Evolutionary conservation across 2,113 vertebrate genomes (phyloP), one percentile per base, ranked within the genome.

Genomic region (Melanostigma gelatinosum): DNA sequence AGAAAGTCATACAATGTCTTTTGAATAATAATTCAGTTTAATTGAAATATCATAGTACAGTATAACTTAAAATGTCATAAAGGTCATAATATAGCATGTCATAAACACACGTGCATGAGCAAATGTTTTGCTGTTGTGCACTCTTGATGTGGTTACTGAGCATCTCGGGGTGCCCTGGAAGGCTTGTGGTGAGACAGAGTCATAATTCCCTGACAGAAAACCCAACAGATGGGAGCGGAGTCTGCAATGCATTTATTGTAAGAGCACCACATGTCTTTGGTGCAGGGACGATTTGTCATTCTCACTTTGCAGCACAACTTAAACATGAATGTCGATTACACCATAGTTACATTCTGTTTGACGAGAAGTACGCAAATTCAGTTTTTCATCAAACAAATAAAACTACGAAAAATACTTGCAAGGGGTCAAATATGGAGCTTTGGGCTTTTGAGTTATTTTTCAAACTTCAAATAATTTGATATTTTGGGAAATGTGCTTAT

Each of bases 101-200:
- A 46, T 46, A 13, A 46, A 48, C 50, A 16, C 40, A 38, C 40
- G 57, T 46, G 64, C 29, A 60, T 36, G 4, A 24, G 58, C 16
- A 68, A 61, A 72, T 52, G 42, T 27, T 34, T 34, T 77, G 83
- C 63, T 68, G 62, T 62, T 27, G 29, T 82, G 69, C 66, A 8
- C 46, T 63, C 71, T 50, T 69, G 76, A 75, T 82, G 76, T 83
- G 83, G 88, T 84, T 91, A 75, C 70, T 15, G 73, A 77, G 85
- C 64, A 69, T 71, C 68, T 77, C 16, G 40, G 65, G 61, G 55
- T 65, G 73, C 64, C 63, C 38, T 34, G 69, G 79, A 70, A 50
- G 80, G 63, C 27, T 36, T 24, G 55, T 58, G 80, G 69, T 75
- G 72, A 69, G 73, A 69, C 65, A 36, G 67, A 75, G 78, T 64